phyloP scores from a whole-genome alignment of 1,140 invertebrate genomes.

The Macrobrachium rosenbergii region DNA sequence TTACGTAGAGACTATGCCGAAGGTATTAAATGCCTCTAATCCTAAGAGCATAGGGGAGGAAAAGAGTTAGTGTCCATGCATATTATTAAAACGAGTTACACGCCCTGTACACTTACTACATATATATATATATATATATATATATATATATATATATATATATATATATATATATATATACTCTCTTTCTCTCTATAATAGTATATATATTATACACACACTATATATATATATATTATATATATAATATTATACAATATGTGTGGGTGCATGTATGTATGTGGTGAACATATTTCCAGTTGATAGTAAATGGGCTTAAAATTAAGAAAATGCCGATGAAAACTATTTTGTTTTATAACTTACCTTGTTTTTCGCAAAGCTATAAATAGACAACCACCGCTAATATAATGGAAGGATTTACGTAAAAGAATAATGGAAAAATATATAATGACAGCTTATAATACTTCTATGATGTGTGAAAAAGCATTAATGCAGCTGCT shows the following conservation, averaged over 20 bases:
- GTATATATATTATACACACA: conserved; percentile 13
- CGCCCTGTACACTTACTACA: neutral
- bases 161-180: conserved; percentile 15
- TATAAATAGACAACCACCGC: too few species aligned
- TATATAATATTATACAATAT: neutral
- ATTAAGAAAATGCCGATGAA: neutral
- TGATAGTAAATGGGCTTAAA: neutral
- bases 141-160: conserved; percentile 34
- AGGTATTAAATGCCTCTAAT: too few species aligned
- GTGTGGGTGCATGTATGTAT: neutral
- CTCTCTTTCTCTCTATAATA: too few species aligned
- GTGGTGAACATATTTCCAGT: neutral
- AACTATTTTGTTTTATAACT: too few species aligned
- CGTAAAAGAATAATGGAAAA: too few species aligned
- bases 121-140: conserved; percentile 8
- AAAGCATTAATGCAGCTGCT: too few species aligned
- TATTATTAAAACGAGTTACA: neutral
- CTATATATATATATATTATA: conserved; percentile 19
- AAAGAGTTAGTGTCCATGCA: neutral
- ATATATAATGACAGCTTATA: too few species aligned
- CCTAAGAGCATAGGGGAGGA: too few species aligned
- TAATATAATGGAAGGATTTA: too few species aligned
- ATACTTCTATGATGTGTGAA: too few species aligned
- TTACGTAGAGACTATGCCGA: neutral
- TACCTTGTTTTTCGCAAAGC: too few species aligned